Evolutionary conservation across 2,888 invertebrate genomes (phyloP), one percentile per base, ranked within the genome.

Genomic region (Temnothorax rugatulus): DNA sequence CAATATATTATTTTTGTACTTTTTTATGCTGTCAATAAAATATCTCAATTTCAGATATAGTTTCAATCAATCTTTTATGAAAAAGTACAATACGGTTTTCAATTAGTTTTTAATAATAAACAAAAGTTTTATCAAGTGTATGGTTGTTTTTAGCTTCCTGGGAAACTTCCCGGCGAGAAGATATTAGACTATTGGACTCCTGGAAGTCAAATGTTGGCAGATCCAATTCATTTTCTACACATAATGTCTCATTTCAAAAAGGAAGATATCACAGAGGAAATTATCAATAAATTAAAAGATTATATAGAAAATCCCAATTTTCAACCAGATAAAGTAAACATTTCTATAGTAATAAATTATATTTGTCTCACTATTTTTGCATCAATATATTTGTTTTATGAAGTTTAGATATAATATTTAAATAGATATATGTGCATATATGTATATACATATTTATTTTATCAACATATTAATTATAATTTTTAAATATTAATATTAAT

Each of bases 101-200:
- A 29, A 74, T 61, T 47, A 47, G 1, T 47, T 29, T 29, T 29
- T 3, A 2, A 34, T 21, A 47, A 75, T 44, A 34, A 47, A n/a
- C 18, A 50, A 8, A 47, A 21, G 18, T 13, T 61, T 61, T 25
- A 61, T 8, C 11, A 29, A n/a, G 11, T 29, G 2, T 15, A 18
- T 74, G 15, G 7, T 47, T 38, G 38, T 75, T 38, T 34, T 63
- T 25, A 97, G 96, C 95, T 95, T 94, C 96, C 96, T 0, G 97
- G 96, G 4, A 95, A 96, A 4, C 95, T 95, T 87, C 96, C 96
- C 0, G 98, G 98, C 0, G 97, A 98, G 94, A 98, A 98, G 95
- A 94, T 98, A 0, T 96, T 97, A 75, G 99, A 99, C 95, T 99
- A 97, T 93, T 99, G 99, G 99, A 97, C 97, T 66, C 97, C 98